Evolutionary conservation across 2,113 vertebrate genomes (phyloP).

Genomic region (Tretioscincus oriximinensis): DNA sequence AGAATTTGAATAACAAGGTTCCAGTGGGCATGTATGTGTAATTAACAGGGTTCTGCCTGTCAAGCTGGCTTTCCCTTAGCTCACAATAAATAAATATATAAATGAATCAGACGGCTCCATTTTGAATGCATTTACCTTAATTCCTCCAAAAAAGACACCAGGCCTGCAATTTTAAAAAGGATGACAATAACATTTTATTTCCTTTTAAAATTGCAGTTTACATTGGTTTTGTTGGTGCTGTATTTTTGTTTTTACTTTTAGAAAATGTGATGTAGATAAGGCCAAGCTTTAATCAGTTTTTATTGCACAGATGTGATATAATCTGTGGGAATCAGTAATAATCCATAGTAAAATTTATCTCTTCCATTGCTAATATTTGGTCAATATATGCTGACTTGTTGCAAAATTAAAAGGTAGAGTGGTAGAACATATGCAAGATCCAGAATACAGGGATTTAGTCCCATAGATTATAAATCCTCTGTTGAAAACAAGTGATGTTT

Average conservation of each 20-base stretch:
- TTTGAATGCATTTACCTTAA: neutral
- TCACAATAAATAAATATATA: slow-evolving; percentile 20
- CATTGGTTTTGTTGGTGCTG: neutral
- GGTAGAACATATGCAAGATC: neutral
- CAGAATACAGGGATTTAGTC: too few relatives aligned
- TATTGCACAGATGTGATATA: neutral
- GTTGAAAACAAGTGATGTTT: neutral
- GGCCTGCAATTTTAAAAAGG: neutral
- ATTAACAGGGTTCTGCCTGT: slow-evolving; percentile 35
- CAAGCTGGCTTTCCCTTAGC: slow-evolving; percentile 13
- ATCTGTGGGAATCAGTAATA: too few relatives aligned
- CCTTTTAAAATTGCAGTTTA: neutral
- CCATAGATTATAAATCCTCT: too few relatives aligned
- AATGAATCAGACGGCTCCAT: neutral
- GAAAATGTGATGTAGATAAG: neutral
- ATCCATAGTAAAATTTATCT: neutral
- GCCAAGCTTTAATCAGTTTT: neutral
- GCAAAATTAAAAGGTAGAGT: neutral
- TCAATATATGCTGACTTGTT: neutral
- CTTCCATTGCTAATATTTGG: neutral
- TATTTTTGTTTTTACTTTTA: neutral
- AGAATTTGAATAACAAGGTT: slow-evolving; percentile 37
- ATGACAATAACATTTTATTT: neutral
- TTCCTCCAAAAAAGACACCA: too few relatives aligned
- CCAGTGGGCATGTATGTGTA: slow-evolving; percentile 13